Conservation (phyloP, 2,888 invertebrate genomes). For the Tortrix viridana region DNA sequence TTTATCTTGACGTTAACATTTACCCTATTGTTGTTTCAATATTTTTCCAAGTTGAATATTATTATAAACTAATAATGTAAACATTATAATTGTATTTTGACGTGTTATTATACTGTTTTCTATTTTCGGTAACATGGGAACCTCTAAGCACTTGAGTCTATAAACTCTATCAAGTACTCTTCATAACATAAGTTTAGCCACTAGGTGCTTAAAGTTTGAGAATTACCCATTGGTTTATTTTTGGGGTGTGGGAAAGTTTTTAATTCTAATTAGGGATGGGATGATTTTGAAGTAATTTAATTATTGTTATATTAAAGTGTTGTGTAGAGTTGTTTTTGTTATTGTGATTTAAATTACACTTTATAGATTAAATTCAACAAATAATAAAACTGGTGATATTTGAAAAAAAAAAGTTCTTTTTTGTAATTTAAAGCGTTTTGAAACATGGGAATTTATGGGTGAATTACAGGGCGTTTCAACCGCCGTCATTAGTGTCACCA, state of each 20-base stretch:
- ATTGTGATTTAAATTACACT: no score
- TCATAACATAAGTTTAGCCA: constrained; percentile 40
- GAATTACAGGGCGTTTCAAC: no score
- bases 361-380: no score
- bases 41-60: not conserved
- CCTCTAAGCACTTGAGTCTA: constrained; percentile 51
- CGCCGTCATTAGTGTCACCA: no score
- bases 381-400: no score
- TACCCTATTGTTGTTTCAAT: no score
- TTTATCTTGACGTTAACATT: no score
- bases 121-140: constrained; percentile 64
- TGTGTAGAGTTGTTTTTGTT: not conserved
- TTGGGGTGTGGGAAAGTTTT: constrained; percentile 56
- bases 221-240: constrained; percentile 53
- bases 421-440: no score
- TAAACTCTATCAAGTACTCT: constrained; percentile 36
- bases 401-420: no score
- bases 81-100: constrained; percentile 18
- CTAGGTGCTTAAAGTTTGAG: constrained; percentile 45
- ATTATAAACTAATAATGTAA: constrained; percentile 17
- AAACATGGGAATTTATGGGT: no score
- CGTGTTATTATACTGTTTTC: constrained; percentile 37
- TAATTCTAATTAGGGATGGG: constrained; percentile 21
- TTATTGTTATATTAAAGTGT: not conserved
- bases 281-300: not conserved